Evolutionary conservation across 2,113 vertebrate species (phyloP).

Genomic region (Bombycilla garrulus): DNA sequence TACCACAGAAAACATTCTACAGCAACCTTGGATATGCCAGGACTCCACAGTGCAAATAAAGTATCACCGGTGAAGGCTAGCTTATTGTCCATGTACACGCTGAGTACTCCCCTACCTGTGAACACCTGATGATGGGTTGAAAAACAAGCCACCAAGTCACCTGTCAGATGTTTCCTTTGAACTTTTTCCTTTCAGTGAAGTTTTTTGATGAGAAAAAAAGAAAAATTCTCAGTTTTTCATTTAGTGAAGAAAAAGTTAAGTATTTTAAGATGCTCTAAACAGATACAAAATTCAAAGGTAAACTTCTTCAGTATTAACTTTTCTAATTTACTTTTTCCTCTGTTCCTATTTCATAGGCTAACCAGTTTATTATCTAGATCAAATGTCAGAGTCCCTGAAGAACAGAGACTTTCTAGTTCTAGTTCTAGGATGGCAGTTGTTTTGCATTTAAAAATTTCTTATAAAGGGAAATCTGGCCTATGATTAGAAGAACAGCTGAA

Average conservation of each 20-base stretch:
- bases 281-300: neutral
- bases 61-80: neutral
- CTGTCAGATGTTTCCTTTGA: neutral
- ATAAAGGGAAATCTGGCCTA: neutral
- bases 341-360: neutral
- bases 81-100: rapidly evolving
- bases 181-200: neutral
- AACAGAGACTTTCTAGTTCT: neutral
- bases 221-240: neutral
- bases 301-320: neutral
- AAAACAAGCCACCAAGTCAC: neutral
- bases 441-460: neutral
- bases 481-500: neutral
- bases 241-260: neutral
- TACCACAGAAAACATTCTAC: neutral
- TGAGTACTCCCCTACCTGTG: neutral
- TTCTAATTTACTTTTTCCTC: neutral
- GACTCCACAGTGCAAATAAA: neutral
- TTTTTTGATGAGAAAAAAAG: neutral
- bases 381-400: neutral
- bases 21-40: neutral
- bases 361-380: neutral
- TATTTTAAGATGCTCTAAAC: neutral
- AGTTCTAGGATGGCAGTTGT: neutral
- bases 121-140: neutral